Base-by-base conservation (phyloP, 2,113 vertebrate species). In the Pogonocichla stellata region DNA sequence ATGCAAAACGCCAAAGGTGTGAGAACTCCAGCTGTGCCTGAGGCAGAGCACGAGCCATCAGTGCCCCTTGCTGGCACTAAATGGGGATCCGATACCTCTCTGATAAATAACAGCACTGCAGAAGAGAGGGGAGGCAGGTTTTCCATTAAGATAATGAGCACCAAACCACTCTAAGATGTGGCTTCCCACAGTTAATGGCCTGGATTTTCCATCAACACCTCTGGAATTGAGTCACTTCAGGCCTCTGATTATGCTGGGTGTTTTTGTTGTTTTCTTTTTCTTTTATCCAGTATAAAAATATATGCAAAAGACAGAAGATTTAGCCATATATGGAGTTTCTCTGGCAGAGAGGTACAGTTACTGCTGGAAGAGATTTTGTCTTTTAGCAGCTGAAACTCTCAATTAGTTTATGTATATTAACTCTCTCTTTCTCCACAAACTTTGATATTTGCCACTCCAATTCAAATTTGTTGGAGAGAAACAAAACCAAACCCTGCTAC, bases 131-230 rank as follows among this genome's bases (percentile, higher is more conserved):
- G 48, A 79, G 45, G 58, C 45, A 61, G 22, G 33, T 70, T 71
- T 88, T 42, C 60, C 69, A 72, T 22, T 14, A 48, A 69, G 24
- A 45, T 69, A 77, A 77, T 18, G 38, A 86, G 22, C 56, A 83
- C 12, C 58, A 83, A 83, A 86, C 33, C 62, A 56, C 78, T 78
- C 50, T 58, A 78, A 94, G 67, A 78, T 73, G 79, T 90, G 82
- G 62, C 71, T 93, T 93, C 31, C 88, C 82, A 58, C 40, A 83
- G 58, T 70, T 77, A 88, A 73, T 86, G 58, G 58, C 66, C 56
- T 66, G 71, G 34, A 54, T 95, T 95, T 92, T 86, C 60, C 34
- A 56, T 83, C 6, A 19, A 33, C 51, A 54, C 19, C 48, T 77
- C 51, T 90, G 70, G n/a, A 92, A 60, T 0, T 86, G 25, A 90